phyloP scores from a whole-genome alignment of 2,888 invertebrate species.

The Orthosia gothica region DNA sequence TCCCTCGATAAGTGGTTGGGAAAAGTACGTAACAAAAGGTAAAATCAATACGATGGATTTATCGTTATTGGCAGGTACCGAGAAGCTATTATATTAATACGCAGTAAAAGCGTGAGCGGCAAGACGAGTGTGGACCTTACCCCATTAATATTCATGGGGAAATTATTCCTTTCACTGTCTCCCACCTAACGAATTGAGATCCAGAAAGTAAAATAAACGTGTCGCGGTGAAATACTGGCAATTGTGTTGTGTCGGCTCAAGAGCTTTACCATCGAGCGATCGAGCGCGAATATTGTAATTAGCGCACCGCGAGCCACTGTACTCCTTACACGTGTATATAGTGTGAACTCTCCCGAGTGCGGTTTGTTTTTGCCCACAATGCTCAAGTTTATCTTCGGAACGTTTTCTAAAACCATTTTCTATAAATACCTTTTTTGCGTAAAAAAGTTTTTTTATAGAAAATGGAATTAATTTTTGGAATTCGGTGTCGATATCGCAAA shows the following conservation, averaged over 20 bases:
- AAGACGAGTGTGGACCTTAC: constrained; percentile 83
- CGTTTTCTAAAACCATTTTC: constrained; percentile 28
- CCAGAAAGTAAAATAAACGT: constrained; percentile 81
- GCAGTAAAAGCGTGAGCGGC: constrained; percentile 80
- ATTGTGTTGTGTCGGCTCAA: constrained; percentile 69
- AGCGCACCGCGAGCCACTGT: constrained; percentile 20
- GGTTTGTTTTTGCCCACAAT: constrained; percentile 66
- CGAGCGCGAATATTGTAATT: constrained; percentile 41
- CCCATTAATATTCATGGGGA: constrained; percentile 89
- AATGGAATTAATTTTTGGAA: too few relatives aligned
- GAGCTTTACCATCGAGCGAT: constrained; percentile 31
- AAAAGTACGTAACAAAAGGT: constrained; percentile 26
- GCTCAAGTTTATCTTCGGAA: constrained; percentile 58
- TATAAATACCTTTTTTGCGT: too few relatives aligned
- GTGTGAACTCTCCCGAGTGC: constrained; percentile 21
- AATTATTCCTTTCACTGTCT: constrained; percentile 88
- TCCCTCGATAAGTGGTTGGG: neutral
- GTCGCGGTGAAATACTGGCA: constrained; percentile 75
- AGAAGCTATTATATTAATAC: constrained; percentile 84
- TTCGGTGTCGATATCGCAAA: too few relatives aligned
- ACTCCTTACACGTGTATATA: constrained; percentile 10
- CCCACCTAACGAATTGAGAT: constrained; percentile 82
- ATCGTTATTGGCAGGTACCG: constrained; percentile 74
- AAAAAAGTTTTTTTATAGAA: too few relatives aligned
- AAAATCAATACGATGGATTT: constrained; percentile 71